Evolutionary conservation across 2,113 vertebrate genomes (phyloP).

Genomic region (Chaenocephalus aceratus): DNA sequence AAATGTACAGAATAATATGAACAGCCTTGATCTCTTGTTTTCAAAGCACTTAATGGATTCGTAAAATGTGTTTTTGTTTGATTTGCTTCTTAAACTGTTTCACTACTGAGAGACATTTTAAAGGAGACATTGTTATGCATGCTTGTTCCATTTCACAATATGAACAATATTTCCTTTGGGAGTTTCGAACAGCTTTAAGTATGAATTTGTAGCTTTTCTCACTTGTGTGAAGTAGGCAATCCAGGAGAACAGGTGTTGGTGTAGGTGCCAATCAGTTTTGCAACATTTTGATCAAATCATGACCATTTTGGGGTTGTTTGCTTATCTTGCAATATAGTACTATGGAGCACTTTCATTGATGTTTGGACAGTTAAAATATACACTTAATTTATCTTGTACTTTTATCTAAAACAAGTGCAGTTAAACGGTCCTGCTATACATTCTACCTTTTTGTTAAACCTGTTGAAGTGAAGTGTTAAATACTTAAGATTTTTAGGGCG

Average conservation of each 20-base stretch:
- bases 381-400: neutral
- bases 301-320: neutral
- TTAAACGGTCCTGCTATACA: too few species aligned
- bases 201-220: neutral
- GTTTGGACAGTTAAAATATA: too few species aligned
- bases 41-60: neutral
- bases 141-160: neutral
- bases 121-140: neutral
- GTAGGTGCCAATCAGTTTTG: neutral
- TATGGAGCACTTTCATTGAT: neutral
- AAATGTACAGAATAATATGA: slow-evolving; percentile 76
- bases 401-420: neutral
- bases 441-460: too few species aligned
- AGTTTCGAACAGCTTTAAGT: neutral
- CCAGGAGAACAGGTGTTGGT: too few species aligned
- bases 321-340: neutral
- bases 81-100: neutral
- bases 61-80: neutral
- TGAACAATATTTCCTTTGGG: neutral
- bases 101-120: neutral
- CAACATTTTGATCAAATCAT: neutral
- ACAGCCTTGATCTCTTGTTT: slow-evolving; percentile 14
- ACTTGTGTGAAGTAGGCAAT: neutral
- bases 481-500: neutral
- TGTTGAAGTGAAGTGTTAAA: neutral